phyloP scores from a whole-genome alignment of 2,113 vertebrate genomes.

The Rhinoderma darwinii region DNA sequence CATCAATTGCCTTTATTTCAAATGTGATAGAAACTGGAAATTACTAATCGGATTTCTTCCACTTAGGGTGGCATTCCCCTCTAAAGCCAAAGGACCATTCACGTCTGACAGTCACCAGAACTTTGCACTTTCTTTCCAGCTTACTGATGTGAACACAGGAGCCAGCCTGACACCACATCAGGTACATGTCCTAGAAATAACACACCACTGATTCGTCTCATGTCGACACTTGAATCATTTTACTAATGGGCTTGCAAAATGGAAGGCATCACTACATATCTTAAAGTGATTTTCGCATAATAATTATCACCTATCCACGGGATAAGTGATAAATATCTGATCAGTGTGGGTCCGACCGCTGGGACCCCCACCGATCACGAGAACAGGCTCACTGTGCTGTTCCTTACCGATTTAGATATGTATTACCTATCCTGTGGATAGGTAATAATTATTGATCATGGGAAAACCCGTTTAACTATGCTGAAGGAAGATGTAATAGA shows the following conservation, averaged over 20 bases:
- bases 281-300: no score
- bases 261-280: neutral
- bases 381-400: no score
- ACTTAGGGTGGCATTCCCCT: conserved; percentile 88
- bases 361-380: no score
- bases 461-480: no score
- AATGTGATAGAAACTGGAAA: neutral
- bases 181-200: conserved; percentile 70
- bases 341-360: no score
- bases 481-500: no score
- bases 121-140: conserved; percentile 94
- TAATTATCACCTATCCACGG: no score
- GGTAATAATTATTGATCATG: no score
- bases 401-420: no score
- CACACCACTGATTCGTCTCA: neutral
- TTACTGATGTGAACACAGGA: conserved; percentile 90
- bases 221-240: neutral
- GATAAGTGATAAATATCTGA: no score
- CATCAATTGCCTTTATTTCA: neutral
- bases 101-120: conserved; percentile 97
- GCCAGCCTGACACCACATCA: conserved; percentile 95
- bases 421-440: no score
- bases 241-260: neutral
- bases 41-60: neutral
- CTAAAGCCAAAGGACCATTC: conserved; percentile 88